Conservation (phyloP, 2,113 vertebrate species). For the Capreolus pygargus region DNA sequence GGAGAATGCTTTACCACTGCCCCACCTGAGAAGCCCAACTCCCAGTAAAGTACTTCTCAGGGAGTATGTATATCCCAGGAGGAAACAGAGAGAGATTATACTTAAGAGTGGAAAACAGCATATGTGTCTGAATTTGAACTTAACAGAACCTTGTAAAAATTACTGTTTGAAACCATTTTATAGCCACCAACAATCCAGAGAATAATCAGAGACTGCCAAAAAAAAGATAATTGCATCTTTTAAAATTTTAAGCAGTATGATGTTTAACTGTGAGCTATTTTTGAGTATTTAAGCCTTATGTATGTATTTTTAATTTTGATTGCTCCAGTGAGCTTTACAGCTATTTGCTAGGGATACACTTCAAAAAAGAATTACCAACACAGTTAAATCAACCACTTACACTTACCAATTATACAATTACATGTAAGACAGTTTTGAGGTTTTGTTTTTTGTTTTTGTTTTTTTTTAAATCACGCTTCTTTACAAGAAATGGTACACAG, state of each 20-base stretch:
- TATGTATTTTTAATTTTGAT: slow-evolving; percentile 78
- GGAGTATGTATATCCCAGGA: not conserved
- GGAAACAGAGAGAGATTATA: not conserved
- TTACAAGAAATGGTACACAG: not conserved
- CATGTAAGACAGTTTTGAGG: not conserved
- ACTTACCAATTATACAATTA: slow-evolving; percentile 56
- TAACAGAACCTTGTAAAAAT: slow-evolving; percentile 13
- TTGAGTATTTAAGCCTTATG: slow-evolving; percentile 66
- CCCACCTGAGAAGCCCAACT: not conserved
- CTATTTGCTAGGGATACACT: slow-evolving; percentile 44
- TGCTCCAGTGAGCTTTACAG: slow-evolving; percentile 50
- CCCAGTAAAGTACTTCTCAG: not conserved
- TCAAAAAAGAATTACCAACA: not conserved
- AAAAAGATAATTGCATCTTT: slow-evolving; percentile 62
- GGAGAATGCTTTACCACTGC: not conserved
- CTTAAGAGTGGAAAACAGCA: slow-evolving; percentile 3
- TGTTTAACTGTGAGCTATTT: slow-evolving; percentile 75
- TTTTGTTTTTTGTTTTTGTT: no score
- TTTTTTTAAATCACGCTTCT: slow-evolving; percentile 13
- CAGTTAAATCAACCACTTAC: slow-evolving; percentile 1
- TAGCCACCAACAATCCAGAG: slow-evolving; percentile 18
- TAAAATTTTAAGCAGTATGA: slow-evolving; percentile 73
- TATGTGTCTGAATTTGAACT: not conserved
- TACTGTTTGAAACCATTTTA: slow-evolving; percentile 27
- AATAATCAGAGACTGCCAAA: slow-evolving; percentile 22